Base-by-base conservation (phyloP, 30 jellyfish, hydroid and myxozoan species). In the Euphysa ruthae region DNA sequence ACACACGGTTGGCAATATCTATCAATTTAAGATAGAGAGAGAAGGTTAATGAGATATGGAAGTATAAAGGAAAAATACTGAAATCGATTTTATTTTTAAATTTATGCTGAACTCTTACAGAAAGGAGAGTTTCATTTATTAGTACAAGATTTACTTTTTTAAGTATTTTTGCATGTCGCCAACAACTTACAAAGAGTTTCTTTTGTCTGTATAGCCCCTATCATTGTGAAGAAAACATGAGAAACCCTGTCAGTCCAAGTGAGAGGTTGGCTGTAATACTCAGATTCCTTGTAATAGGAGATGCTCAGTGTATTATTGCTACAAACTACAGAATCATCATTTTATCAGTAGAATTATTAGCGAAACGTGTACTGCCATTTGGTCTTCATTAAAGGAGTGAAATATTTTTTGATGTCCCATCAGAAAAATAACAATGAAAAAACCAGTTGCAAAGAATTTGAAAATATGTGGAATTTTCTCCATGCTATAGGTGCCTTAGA, bases 221-320 rank as follows among this genome's bases (percentile, higher is more conserved):
- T 0, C 43, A 21, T 56, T 56, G 43, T 56, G 43, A 56, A 24
- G 32, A 27, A 56, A 56, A 21, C 0, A 56, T 21, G 15, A 24
- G 70, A 1, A n/a, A 56, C 14, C 44, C 70, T 56, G 15, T 56
- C 15, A 21, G 70, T 1, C 70, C 78, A 69, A 64, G 62, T 29
- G 93, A 78, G 51, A 43, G 93, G 70, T 43, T 68, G 21, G 61
- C 85, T 21, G 73, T 69, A 32, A 78, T 79, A 32, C 63, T 78
- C 43, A 62, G 79, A 60, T 69, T 33, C 63, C 81, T 78, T 19
- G 81, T 78, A 60, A 78, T 72, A 42, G 74, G 93, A 38, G 93
- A 78, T 60, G 61, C 87, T 14, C 86, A 78, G 50, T 33, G 71
- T 14, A 78, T 85, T 19, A 78, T 57, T 69, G 91, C 91, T 35